Conservation (phyloP, 2,113 vertebrate genomes). For the Daboia siamensis region DNA sequence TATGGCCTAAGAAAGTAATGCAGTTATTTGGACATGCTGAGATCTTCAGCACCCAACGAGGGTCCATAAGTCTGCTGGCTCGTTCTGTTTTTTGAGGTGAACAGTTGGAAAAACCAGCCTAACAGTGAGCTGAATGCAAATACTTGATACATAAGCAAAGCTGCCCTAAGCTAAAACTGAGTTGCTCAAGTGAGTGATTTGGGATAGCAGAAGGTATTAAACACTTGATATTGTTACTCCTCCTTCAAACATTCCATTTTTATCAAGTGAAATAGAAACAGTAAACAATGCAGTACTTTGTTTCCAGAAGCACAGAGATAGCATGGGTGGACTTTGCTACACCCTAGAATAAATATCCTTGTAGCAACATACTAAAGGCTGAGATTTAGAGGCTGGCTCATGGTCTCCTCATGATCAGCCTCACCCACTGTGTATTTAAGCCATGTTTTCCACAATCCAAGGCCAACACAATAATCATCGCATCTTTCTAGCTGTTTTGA, state of each 20-base stretch:
- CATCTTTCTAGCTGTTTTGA: neutral
- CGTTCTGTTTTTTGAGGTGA: neutral
- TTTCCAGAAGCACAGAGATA: neutral
- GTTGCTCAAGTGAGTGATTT: neutral
- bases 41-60: neutral
- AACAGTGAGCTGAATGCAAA: neutral
- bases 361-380: neutral
- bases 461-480: neutral
- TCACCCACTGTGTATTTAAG: neutral
- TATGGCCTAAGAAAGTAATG: neutral
- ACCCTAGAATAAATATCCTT: neutral
- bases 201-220: neutral
- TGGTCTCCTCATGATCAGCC: neutral
- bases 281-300: neutral
- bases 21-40: neutral
- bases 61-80: neutral
- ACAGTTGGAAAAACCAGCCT: neutral
- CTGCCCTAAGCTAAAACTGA: neutral
- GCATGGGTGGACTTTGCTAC: neutral
- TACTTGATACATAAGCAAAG: neutral
- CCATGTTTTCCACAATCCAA: neutral
- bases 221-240: neutral
- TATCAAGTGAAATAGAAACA: slow-evolving; percentile 16
- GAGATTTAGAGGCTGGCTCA: neutral
- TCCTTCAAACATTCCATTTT: neutral